Evolutionary conservation across 2,797 vertebrate species (phyloP), one percentile per base, ranked within the genome.

Genomic region (Sus cebifrons): DNA sequence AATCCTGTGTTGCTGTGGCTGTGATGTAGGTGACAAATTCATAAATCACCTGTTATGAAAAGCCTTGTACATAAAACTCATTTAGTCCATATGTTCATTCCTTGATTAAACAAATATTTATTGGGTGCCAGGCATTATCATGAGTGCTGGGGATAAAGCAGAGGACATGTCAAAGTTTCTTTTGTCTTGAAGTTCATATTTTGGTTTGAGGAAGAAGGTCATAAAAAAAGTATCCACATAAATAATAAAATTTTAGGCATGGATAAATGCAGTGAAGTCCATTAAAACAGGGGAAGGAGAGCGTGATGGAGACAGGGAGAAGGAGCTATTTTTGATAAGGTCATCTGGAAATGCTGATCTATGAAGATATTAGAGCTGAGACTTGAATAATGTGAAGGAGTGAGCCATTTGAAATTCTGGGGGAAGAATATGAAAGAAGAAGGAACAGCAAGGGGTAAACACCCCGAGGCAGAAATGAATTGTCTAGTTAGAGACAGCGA

Each of bases 101-200:
- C 44, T 71, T 77, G 64, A 36, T 71, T 83, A 83, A 96, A 74
- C n/a, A 82, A 27, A 54, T 78, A 73, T 23, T 36, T 90, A 29
- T 40, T 40, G 40, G 9, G 58, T 64, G 29, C 18, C 54, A 85
- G 65, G 32, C 4, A 54, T 5, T 77, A 32, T 81, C 84, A 3
- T 40, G 20, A 89, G 40, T 73, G 17, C 21, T 54, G 14, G 58
- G 64, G 56, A 32, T 62, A 23, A 10, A 81, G 52, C 15, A 67
- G 77, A 89, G 64, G 90, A 52, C 25, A 27, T 56, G 17, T 91
- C 32, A 54, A 70, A 60, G 18, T 89, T 64, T 89, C 32, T 92
- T 17, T 12, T 12, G 15, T 62, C 36, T 91, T 60, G 32, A 82
- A 89, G 25, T 7, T 71, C 85, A 71, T 2, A 65, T 82, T 87